Evolutionary conservation across 2,113 vertebrate genomes (phyloP).

Genomic region (Megaleporinus macrocephalus): DNA sequence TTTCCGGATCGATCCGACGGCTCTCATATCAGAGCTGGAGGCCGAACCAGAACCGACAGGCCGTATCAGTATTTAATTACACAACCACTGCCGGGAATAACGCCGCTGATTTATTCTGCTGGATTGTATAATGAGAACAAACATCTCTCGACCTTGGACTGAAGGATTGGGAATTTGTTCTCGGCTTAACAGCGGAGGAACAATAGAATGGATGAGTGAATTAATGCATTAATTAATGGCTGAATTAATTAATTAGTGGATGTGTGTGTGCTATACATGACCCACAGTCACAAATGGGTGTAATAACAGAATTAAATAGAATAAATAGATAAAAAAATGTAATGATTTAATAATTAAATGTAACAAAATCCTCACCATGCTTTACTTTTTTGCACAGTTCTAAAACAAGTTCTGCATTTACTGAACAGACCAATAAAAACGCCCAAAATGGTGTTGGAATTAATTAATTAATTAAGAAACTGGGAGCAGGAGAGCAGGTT

Average conservation of each 20-base stretch:
- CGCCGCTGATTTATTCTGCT: not conserved
- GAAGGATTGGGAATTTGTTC: not conserved
- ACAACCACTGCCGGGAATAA: not conserved
- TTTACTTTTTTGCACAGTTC: too few relatives aligned
- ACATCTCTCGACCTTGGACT: not conserved
- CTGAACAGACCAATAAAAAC: too few relatives aligned
- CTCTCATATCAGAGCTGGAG: not conserved
- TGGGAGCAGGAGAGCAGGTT: too few relatives aligned
- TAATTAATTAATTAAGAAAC: too few relatives aligned
- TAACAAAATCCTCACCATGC: too few relatives aligned
- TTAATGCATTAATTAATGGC: not conserved
- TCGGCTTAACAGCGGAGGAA: not conserved
- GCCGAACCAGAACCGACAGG: not conserved
- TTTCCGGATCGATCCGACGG: not conserved
- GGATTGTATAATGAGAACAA: not conserved
- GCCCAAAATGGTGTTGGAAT: too few relatives aligned
- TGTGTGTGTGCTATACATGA: not conserved
- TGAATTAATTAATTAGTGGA: not conserved
- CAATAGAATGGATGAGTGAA: not conserved
- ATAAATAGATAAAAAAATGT: too few relatives aligned
- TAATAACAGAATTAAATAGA: too few relatives aligned
- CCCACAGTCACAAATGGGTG: too few relatives aligned
- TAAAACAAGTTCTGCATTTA: too few relatives aligned
- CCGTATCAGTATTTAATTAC: constrained; percentile 22
- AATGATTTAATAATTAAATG: too few relatives aligned